Base-by-base conservation (phyloP, 2,888 invertebrate species). In the Siphonodentalium dalli region DNA sequence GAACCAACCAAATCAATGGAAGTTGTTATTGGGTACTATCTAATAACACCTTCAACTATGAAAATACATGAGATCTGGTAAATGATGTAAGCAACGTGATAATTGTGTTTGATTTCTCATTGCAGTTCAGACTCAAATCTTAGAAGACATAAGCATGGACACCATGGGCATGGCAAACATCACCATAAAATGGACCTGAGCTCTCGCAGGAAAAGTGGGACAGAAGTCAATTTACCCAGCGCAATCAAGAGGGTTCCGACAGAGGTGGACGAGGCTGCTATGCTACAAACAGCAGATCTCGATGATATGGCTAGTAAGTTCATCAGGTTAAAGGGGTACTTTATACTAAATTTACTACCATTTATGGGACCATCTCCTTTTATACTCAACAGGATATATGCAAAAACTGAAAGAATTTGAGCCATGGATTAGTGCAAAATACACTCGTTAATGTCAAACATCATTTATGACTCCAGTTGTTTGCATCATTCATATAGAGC, bases 221-320 rank as follows among this genome's bases (percentile, higher is more conserved):
- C 75, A 42, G 75, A 78, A 46, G 69, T 76, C 1, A 60, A 69
- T 13, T 54, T 77, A 7, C 54, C 64, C 5, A 50, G 61, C 23
- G 51, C 58, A 2, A 54, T 69, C 15, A 65, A 63, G 44, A 52
- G 66, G 13, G 65, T 72, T 20, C 72, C 79, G 9, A 75, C 80
- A n/a, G 79, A 80, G 48, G 67, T 66, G 9, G 90, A 89, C 69
- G 92, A 92, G 79, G 89, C 90, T 63, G 79, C 81, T 42, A 87
- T 87, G 26, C 85, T 93, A 57, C 87, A 87, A 59, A 90, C 90
- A 70, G 87, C 88, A 28, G 92, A 92, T 83, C 87, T 89, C 69
- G 92, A 91, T 78, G 90, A 91, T 68, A 84, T 93, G 80, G 88
- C 89, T 71, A 87, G 79, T 82, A 69, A 66, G 85, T 82, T 31